Base-by-base conservation (phyloP, 2,888 invertebrate genomes). In the Leucozona laternaria region DNA sequence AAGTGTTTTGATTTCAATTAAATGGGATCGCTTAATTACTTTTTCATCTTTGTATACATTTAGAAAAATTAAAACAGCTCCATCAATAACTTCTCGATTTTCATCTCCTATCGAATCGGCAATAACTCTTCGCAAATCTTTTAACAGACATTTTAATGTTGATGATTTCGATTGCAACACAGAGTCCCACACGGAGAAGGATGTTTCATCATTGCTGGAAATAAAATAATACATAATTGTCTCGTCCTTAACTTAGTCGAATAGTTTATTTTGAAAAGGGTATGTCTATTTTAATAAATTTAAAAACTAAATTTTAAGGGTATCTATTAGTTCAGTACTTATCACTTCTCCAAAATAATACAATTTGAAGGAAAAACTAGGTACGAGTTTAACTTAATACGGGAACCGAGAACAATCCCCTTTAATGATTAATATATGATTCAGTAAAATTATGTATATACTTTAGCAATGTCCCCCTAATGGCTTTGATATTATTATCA, bases 21-120 rank as follows among this genome's bases (percentile, higher is more conserved):
- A 90, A 90, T 95, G 95, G 88, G 94, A 94, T 48, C 94, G 92
- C 90, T 94, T 93, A 10, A 96, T 93, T 70, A 94, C 92, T 68
- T 93, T 94, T 76, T 91, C 90, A 68, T 95, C 94, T 1, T 96
- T 91, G 89, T 96, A 94, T 90, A 95, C 92, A 88, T 94, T 93
- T 2, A 96, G 92, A 0, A 95, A 92, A 89, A 94, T 94, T 0
- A 96, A 92, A 0, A 95, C 91, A 0, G 95, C 94, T 91, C 95
- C 95, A 89, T 96, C 95, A 10, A 95, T 93, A 8, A 95, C 92
- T 80, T 94, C 94, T 85, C 93, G 92, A 43, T 94, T 89, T 88
- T 94, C 94, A 55, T 95, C 96, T 11, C 92, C 94, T 25, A 94
- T 93, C 50, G 81, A 94, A 90, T 64, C 93, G 89, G 84, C 91